phyloP scores from a whole-genome alignment of 1,140 invertebrate species.

The Drosophila navojoa region DNA sequence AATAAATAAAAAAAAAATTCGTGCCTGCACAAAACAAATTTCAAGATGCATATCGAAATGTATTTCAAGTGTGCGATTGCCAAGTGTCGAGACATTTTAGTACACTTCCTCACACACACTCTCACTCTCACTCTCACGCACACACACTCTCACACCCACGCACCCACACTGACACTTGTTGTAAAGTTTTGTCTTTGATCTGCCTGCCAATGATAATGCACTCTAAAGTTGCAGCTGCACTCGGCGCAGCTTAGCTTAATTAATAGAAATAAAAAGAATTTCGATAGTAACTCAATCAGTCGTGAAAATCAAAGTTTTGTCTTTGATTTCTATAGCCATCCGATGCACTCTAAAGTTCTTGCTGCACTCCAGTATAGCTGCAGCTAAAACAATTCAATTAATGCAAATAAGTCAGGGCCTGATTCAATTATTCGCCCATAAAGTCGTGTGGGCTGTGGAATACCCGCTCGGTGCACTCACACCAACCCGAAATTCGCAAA shows the following conservation, averaged over 20 bases:
- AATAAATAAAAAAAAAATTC: neutral
- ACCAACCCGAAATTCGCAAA: constrained; percentile 20
- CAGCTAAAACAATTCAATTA: constrained; percentile 53
- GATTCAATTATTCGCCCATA: constrained; percentile 8
- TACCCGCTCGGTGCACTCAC: constrained; percentile 9
- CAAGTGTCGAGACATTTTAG: constrained; percentile 16
- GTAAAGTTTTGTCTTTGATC: too few relatives aligned
- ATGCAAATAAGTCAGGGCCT: constrained; percentile 51
- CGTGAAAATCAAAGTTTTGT: neutral
- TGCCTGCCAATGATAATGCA: constrained; percentile 2
- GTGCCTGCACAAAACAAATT: constrained; percentile 30
- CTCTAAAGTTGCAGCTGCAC: neutral
- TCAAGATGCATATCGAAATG: constrained; percentile 43
- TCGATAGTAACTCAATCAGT: too few relatives aligned
- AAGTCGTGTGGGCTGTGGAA: neutral
- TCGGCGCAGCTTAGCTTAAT: too few relatives aligned
- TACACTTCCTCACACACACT: neutral
- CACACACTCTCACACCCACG: neutral
- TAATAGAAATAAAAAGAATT: too few relatives aligned
- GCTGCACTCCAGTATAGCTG: constrained; percentile 1
- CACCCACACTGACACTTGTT: too few relatives aligned
- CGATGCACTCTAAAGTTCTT: neutral
- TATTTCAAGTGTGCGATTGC: constrained; percentile 41
- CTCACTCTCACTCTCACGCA: neutral
- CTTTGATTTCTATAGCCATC: constrained; percentile 7